Base-by-base conservation (phyloP, 92 coral and sea anemone genomes). In the Metridium senile region DNA sequence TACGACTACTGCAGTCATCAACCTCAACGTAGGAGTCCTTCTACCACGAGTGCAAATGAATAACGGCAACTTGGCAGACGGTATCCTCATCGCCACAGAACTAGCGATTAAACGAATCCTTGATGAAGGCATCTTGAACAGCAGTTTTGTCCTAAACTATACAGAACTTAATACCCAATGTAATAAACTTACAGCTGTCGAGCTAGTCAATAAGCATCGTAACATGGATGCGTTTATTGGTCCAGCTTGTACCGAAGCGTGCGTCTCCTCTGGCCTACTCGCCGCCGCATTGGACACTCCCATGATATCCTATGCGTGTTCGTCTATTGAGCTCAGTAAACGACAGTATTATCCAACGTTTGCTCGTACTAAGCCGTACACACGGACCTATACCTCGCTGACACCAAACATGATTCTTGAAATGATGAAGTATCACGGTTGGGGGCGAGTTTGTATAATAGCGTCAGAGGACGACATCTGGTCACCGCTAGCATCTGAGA, bases 351-450 rank as follows among this genome's bases (percentile, higher is more conserved):
- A 78, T 47, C 68, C 74, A 30, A 92, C 97, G 1, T 90, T 94
- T 29, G 93, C 93, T 1, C 76, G 98, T 35, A 94, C 98, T 0
- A 90, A 88, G 33, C 97, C 97, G 28, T 91, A 85, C 70, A 92
- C 93, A 13, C 70, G 88, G 59, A 87, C 83, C 21, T 87, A 86
- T 78, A 46, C 43, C n/a, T 32, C 62, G 25, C 34, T 71, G n/a
- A 89, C 93, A 11, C 97, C 97, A 2, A 45, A 61, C 18, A 46
- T 94, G 68, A 79, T 94, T 4, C 68, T 71, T 3, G 56, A 53
- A 10, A 63, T 74, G 3, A 62, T 92, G 81, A 39, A 6, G 19
- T 29, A 69, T 28, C 85, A 66, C 32, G 51, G 82, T 10, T 94
- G 98, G 98, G 59, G 43, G 17, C 80, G 85, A 27, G 84, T 90